phyloP scores from a whole-genome alignment of 1,140 invertebrate genomes.

The Drosophila truncata region DNA sequence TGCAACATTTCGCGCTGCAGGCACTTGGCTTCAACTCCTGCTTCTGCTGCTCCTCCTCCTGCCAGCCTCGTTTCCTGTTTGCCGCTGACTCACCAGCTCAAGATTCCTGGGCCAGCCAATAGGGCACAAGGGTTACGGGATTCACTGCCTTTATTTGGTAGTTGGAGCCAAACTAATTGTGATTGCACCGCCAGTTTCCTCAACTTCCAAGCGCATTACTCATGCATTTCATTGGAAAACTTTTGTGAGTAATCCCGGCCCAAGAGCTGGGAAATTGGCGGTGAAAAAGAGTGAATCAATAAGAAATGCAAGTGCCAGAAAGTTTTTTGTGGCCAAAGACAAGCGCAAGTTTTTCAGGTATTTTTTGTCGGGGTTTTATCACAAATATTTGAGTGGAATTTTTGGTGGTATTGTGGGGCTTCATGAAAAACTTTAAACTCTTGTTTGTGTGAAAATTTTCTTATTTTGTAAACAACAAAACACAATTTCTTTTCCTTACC shows the following conservation, averaged over 20 bases:
- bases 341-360: constrained; percentile 2
- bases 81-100: constrained; percentile 53
- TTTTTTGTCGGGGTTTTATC: constrained; percentile 12
- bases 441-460: not conserved
- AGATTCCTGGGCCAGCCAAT: constrained; percentile 1
- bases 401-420: not conserved
- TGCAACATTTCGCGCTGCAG: constrained; percentile 80
- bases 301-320: constrained; percentile 12
- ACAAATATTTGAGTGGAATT: constrained; percentile 5
- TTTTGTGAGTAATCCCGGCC: constrained; percentile 32
- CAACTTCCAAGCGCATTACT: constrained; percentile 36
- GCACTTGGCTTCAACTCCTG: constrained; percentile 15
- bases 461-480: not conserved
- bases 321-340: constrained; percentile 9
- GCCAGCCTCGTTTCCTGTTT: constrained; percentile 62
- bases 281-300: constrained; percentile 22
- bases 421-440: not conserved
- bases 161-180: constrained; percentile 37
- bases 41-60: not conserved
- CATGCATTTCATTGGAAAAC: constrained; percentile 50
- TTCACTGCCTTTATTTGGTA: constrained; percentile 32
- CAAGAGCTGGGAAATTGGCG: constrained; percentile 31
- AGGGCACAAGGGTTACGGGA: constrained; percentile 1
- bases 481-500: not conserved
- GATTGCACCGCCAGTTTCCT: constrained; percentile 39